Conservation (phyloP, 2,888 invertebrate species). For the Mayetiola destructor region DNA sequence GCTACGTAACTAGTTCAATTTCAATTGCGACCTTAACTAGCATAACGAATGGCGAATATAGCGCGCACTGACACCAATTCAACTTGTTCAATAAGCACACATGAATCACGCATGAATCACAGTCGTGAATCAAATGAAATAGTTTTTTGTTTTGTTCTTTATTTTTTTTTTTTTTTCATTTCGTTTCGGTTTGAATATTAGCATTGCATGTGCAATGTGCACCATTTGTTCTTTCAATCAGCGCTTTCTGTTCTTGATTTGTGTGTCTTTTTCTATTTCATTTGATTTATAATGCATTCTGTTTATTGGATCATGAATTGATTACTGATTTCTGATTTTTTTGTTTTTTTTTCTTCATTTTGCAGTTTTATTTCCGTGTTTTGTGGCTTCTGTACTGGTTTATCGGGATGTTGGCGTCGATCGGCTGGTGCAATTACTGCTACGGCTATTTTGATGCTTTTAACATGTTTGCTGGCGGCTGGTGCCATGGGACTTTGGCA, state of each 20-base stretch:
- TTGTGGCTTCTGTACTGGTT: conserved; percentile 89
- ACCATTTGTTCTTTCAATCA: background rate
- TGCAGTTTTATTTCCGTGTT: conserved; percentile 74
- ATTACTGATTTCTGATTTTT: too few relatives aligned
- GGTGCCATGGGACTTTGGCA: conserved; percentile 95
- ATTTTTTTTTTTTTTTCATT: background rate
- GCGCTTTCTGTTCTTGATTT: background rate
- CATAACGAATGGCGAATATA: conserved; percentile 6
- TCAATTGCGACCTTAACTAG: conserved; percentile 10
- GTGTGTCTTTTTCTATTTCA: too few relatives aligned
- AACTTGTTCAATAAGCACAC: background rate
- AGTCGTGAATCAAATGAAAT: conserved; percentile 1
- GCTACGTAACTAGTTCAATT: conserved; percentile 8
- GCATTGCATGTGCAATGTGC: background rate
- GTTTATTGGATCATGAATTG: too few relatives aligned
- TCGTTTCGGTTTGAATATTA: background rate
- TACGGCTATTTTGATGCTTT: conserved; percentile 55
- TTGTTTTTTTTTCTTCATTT: background rate
- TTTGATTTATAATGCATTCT: too few relatives aligned
- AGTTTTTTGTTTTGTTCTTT: too few relatives aligned
- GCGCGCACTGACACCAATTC: conserved; percentile 10
- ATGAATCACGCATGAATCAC: background rate
- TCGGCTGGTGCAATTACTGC: conserved; percentile 87
- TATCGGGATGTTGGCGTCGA: conserved; percentile 92
- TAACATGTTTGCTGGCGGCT: conserved; percentile 69